phyloP scores from a whole-genome alignment of 2,888 invertebrate genomes.

The Watsonalla binaria region DNA sequence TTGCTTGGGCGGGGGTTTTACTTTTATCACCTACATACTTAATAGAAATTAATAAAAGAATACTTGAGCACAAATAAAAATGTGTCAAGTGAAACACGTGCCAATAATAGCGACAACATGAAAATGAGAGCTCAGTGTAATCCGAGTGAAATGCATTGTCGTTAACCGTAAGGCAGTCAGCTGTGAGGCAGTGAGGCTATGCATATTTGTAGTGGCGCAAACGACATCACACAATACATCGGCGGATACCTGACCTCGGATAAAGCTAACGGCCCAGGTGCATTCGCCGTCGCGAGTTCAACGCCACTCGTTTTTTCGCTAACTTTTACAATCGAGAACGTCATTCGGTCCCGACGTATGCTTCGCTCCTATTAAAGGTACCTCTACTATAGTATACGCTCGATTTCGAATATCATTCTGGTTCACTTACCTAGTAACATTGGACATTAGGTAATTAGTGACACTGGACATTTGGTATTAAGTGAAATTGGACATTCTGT shows the following conservation, averaged over 20 bases:
- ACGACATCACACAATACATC: conserved; percentile 24
- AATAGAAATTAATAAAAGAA: too few relatives aligned
- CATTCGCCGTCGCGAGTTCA: conserved; percentile 61
- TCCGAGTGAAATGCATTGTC: conserved; percentile 13
- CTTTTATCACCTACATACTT: too few relatives aligned
- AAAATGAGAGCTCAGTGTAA: conserved; percentile 4
- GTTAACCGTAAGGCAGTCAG: conserved; percentile 26
- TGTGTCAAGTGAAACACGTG: too few relatives aligned
- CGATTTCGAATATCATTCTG: too few relatives aligned
- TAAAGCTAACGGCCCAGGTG: conserved; percentile 63
- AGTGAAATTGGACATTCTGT: too few relatives aligned
- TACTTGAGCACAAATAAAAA: too few relatives aligned
- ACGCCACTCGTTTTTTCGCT: conserved; percentile 60
- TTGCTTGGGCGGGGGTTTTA: too few relatives aligned
- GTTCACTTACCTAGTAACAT: too few relatives aligned
- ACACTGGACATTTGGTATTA: too few relatives aligned
- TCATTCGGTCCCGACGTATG: conserved; percentile 31
- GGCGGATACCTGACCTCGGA: conserved; percentile 65
- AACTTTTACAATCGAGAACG: conserved; percentile 45
- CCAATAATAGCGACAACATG: neutral
- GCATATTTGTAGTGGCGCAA: conserved; percentile 32
- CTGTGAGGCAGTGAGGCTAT: conserved; percentile 27
- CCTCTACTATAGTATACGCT: neutral
- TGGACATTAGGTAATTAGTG: too few relatives aligned
- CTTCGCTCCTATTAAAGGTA: neutral